Percentiles rank a stretch among this genome's conserved stretches.
These are phyloP conservation scores for Gnatocerus cornutus DNA, from an alignment of 2,888 invertebrate species.

Conservation along the genomic window DNA sequence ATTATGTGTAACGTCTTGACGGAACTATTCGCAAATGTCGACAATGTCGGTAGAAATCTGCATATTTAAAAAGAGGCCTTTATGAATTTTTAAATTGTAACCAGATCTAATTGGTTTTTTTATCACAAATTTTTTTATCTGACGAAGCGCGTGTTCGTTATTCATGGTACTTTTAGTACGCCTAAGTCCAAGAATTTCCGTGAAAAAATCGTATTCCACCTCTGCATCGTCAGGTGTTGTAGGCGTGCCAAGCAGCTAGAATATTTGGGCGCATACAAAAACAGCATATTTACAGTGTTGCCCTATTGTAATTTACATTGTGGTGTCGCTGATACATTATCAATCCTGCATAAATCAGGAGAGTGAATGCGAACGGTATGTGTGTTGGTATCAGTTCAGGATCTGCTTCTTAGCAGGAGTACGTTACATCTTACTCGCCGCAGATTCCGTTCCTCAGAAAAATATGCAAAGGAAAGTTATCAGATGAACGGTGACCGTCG, in stretches of 20 bases:
- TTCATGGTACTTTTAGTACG: no score
- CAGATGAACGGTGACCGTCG: constrained; percentile 52
- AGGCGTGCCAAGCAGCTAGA: constrained; percentile 48
- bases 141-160: no score
- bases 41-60: no score
- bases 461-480: constrained; percentile 64
- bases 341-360: constrained; percentile 69
- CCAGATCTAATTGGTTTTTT: no score
- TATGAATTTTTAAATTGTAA: no score
- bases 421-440: constrained; percentile 66
- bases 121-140: no score
- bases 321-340: constrained; percentile 70
- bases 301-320: constrained; percentile 70
- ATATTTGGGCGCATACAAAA: constrained; percentile 59
- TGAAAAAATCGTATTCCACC: constrained; percentile 49
- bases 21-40: no score
- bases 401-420: constrained; percentile 63
- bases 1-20: no score
- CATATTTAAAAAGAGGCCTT: no score
- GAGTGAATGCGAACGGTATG: constrained; percentile 64
- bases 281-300: constrained; percentile 69
- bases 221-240: constrained; percentile 19
- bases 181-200: neutral
- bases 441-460: constrained; percentile 56
- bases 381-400: constrained; percentile 59